Evolutionary conservation across 2,113 vertebrate species (phyloP).

Genomic region (Okapia johnstoni): DNA sequence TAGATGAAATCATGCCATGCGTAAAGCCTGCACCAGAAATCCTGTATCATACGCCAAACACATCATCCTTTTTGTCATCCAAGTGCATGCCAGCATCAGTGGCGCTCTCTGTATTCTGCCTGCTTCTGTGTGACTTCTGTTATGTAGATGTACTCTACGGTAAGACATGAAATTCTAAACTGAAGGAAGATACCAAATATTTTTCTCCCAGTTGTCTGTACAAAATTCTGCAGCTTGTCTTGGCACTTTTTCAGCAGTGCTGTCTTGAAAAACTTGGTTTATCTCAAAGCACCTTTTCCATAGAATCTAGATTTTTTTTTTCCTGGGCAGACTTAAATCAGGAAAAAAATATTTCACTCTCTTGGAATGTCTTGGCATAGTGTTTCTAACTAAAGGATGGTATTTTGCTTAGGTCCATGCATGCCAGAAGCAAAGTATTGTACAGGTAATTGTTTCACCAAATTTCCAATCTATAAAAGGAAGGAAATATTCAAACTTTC

Average conservation of each 20-base stretch:
- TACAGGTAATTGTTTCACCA: neutral
- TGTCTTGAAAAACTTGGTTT: neutral
- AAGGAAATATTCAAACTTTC: neutral
- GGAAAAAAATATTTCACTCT: neutral
- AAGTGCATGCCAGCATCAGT: fast-evolving
- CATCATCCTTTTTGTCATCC: neutral
- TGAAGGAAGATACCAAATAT: neutral
- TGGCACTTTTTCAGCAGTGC: neutral
- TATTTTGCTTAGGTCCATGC: neutral
- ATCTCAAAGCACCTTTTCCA: neutral
- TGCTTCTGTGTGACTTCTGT: fast-evolving
- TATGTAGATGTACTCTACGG: neutral
- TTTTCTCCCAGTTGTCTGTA: neutral
- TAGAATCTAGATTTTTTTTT: neutral
- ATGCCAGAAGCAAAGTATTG: neutral
- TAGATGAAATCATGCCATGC: neutral
- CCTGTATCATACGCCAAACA: fast-evolving
- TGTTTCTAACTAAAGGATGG: neutral
- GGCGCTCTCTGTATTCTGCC: fast-evolving
- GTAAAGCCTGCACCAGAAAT: neutral
- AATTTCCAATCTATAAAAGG: neutral
- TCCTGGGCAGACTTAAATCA: neutral
- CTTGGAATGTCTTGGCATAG: neutral
- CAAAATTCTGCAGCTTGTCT: neutral
- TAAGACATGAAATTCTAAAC: neutral